Conservation (phyloP, 2,888 invertebrate genomes). For the Lucinisca nassula region DNA sequence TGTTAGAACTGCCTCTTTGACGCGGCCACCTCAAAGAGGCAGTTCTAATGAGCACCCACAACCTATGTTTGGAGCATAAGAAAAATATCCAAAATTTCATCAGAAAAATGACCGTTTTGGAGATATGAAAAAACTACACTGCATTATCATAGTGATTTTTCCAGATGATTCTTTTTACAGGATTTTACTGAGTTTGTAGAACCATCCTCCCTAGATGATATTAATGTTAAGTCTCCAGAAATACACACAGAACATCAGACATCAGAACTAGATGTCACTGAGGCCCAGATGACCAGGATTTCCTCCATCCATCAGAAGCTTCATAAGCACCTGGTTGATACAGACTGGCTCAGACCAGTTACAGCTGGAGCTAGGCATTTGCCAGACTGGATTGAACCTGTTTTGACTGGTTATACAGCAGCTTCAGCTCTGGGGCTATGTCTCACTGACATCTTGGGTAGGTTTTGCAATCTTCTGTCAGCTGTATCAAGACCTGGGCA, state of each 20-base stretch:
- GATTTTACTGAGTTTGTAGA: slow-evolving; percentile 86
- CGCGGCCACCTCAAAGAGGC: no score
- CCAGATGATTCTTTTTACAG: no score
- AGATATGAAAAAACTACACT: no score
- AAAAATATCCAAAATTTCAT: no score
- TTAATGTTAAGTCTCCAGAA: not conserved
- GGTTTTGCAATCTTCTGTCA: slow-evolving; percentile 12
- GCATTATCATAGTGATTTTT: no score
- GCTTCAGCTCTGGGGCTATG: slow-evolving; percentile 72
- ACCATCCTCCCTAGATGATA: slow-evolving; percentile 78
- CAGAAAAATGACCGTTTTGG: no score
- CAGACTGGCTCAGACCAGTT: slow-evolving; percentile 75
- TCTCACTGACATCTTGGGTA: slow-evolving; percentile 69
- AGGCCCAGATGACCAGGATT: slow-evolving; percentile 78
- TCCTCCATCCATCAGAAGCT: slow-evolving; percentile 74
- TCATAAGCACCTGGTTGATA: slow-evolving; percentile 74
- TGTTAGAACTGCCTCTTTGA: no score
- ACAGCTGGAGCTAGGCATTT: slow-evolving; percentile 26
- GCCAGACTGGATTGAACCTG: slow-evolving; percentile 75
- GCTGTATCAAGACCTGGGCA: no score
- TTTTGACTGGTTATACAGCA: slow-evolving; percentile 77
- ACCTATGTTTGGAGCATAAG: no score
- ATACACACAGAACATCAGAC: slow-evolving; percentile 6
- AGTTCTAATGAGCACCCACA: no score
- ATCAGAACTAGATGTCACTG: slow-evolving; percentile 74